These are phyloP conservation scores for Pelusios castaneus DNA, from an alignment of 2,113 vertebrate genomes.

Conservation along the genomic window DNA sequence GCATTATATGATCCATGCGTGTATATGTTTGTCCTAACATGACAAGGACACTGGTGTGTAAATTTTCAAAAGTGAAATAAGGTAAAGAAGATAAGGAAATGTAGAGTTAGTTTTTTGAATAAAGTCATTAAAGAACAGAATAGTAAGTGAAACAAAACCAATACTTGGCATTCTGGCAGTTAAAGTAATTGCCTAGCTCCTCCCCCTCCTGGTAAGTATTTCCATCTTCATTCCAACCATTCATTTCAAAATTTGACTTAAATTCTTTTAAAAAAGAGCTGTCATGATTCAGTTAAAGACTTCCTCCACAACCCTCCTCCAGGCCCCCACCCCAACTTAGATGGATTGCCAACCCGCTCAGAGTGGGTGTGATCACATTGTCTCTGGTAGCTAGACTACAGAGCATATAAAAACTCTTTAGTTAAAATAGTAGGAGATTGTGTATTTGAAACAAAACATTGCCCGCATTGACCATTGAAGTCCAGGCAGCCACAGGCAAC, in stretches of 20 bases:
- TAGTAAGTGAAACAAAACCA: not conserved
- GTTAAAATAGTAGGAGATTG: not conserved
- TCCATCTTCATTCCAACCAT: not conserved
- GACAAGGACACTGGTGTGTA: not conserved
- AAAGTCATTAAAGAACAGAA: not conserved
- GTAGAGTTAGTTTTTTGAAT: not conserved
- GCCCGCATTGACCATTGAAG: not conserved
- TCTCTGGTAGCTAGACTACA: not conserved
- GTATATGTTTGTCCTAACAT: not conserved
- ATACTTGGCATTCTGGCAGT: not conserved
- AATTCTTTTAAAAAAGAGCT: too few species aligned
- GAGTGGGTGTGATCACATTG: accelerated
- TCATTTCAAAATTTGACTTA: not conserved
- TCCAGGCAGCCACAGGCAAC: not conserved
- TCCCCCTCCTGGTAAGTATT: not conserved
- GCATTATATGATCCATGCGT: not conserved
- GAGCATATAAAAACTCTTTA: accelerated
- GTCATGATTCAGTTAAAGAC: not conserved
- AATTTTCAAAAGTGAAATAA: not conserved
- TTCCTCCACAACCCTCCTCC: not conserved
- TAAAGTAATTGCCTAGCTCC: not conserved
- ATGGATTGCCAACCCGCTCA: not conserved
- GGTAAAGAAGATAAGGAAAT: not conserved
- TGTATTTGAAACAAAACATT: not conserved
- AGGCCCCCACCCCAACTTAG: not conserved